Conservation (phyloP, 2,888 invertebrate species). For the Chloroclysta siterata region DNA sequence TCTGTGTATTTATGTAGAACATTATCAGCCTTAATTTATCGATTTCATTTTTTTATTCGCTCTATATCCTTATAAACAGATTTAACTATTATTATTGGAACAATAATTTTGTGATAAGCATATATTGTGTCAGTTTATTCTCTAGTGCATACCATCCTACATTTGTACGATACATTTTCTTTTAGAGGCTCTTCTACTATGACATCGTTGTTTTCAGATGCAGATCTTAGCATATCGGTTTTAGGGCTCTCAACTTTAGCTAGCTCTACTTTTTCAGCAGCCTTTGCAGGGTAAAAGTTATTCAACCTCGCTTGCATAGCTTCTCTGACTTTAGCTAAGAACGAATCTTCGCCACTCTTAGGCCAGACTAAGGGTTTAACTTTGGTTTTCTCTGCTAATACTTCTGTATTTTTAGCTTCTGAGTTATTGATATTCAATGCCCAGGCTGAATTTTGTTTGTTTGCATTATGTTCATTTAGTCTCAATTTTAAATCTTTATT, state of each 20-base stretch:
- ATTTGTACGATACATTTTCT: slow-evolving; percentile 70
- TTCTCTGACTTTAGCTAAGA: slow-evolving; percentile 56
- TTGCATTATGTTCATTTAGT: slow-evolving; percentile 12
- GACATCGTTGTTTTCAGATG: slow-evolving; percentile 51
- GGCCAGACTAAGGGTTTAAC: slow-evolving; percentile 40
- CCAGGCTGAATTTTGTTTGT: slow-evolving; percentile 5
- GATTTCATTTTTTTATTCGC: no score
- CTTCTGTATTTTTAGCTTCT: slow-evolving; percentile 7
- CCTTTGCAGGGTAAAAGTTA: slow-evolving; percentile 29
- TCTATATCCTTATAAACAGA: no score
- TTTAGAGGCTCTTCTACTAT: slow-evolving; percentile 48
- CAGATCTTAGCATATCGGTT: slow-evolving; percentile 52
- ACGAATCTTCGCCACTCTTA: slow-evolving; percentile 47
- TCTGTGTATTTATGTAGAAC: no score
- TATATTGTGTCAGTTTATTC: slow-evolving; percentile 38
- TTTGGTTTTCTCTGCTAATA: slow-evolving; percentile 5
- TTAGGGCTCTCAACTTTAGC: slow-evolving; percentile 28
- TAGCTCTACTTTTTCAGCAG: slow-evolving; percentile 7
- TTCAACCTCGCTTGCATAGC: slow-evolving; percentile 49
- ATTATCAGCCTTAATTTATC: no score
- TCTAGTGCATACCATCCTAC: slow-evolving; percentile 69
- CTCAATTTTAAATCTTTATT: slow-evolving; percentile 11
- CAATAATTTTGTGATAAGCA: neutral
- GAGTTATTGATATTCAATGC: slow-evolving; percentile 13
- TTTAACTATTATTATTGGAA: neutral